phyloP scores from a whole-genome alignment of 92 coral and sea anemone species.

The Anthopleura xanthogrammica region DNA sequence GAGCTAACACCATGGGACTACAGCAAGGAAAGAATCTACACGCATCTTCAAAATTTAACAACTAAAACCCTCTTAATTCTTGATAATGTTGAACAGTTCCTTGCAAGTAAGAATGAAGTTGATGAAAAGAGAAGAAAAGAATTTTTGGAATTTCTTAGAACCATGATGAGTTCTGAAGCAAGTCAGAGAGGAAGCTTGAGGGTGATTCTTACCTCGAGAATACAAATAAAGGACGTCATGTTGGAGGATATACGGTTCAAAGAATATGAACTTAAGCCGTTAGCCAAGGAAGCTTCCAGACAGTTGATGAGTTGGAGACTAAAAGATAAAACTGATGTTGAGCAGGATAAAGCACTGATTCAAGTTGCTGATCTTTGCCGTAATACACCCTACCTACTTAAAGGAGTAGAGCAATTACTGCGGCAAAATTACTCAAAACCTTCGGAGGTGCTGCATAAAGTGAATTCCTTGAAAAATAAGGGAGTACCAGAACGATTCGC shows the following conservation, averaged over 20 bases:
- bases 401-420: constrained; percentile 34
- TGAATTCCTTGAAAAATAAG: constrained; percentile 18
- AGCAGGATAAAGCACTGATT: background rate
- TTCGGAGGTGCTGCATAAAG: constrained; percentile 7
- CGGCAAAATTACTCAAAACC: constrained; percentile 27
- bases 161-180: background rate
- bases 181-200: constrained; percentile 9
- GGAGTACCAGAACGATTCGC: constrained; percentile 23
- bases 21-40: constrained; percentile 25
- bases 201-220: constrained; percentile 49
- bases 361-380: constrained; percentile 26
- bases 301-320: constrained; percentile 10
- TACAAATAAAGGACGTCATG: constrained; percentile 9
- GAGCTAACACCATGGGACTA: constrained; percentile 6
- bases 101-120: background rate
- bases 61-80: constrained; percentile 32
- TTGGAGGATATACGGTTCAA: constrained; percentile 8
- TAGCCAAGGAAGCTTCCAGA: constrained; percentile 7
- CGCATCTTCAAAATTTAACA: background rate
- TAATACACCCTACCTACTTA: constrained; percentile 29
- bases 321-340: background rate
- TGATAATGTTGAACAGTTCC: constrained; percentile 54
- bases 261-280: background rate
- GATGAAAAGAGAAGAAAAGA: background rate
- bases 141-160: background rate